Evolutionary conservation across 2,888 invertebrate genomes (phyloP).

Genomic region (Criorhina ranunculi): DNA sequence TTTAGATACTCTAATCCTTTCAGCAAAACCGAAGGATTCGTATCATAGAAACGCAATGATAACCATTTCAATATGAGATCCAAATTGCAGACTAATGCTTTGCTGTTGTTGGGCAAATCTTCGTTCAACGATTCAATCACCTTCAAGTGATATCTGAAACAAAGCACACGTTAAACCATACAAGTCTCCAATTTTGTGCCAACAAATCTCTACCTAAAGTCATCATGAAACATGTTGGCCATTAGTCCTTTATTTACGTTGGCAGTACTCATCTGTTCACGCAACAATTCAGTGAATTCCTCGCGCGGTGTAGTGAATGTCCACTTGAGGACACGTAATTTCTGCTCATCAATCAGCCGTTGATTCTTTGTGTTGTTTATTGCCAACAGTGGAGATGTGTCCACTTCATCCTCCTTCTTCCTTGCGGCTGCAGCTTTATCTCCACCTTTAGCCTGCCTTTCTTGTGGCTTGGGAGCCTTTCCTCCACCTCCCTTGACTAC

Average conservation of each 20-base stretch:
- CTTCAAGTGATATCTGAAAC: conserved; percentile 94
- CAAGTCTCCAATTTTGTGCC: neutral
- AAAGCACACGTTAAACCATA: neutral
- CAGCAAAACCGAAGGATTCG: conserved; percentile 98
- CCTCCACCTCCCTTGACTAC: conserved; percentile 81
- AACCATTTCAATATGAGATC: conserved; percentile 98
- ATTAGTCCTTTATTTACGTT: conserved; percentile 94
- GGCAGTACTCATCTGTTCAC: conserved; percentile 94
- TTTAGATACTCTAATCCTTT: conserved; percentile 97
- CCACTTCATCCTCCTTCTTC: conserved; percentile 94
- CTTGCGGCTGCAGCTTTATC: conserved; percentile 84
- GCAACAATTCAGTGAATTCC: conserved; percentile 96
- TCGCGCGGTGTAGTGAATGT: conserved; percentile 96
- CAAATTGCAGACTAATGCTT: conserved; percentile 93
- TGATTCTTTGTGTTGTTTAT: conserved; percentile 96
- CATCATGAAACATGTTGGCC: conserved; percentile 96
- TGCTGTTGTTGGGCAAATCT: conserved; percentile 91
- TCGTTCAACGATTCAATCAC: conserved; percentile 96
- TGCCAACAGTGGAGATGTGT: conserved; percentile 91
- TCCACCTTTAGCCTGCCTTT: conserved; percentile 75
- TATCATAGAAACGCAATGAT: conserved; percentile 98
- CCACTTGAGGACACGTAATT: conserved; percentile 96
- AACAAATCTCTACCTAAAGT: conserved; percentile 89
- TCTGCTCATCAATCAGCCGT: conserved; percentile 96
- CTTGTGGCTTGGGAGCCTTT: conserved; percentile 76